A percentile compares a stretch with the other conserved stretches of the same genome.
phyloP scores from a whole-genome alignment of 1,140 invertebrate genomes.

The Melitaea cinxia region DNA sequence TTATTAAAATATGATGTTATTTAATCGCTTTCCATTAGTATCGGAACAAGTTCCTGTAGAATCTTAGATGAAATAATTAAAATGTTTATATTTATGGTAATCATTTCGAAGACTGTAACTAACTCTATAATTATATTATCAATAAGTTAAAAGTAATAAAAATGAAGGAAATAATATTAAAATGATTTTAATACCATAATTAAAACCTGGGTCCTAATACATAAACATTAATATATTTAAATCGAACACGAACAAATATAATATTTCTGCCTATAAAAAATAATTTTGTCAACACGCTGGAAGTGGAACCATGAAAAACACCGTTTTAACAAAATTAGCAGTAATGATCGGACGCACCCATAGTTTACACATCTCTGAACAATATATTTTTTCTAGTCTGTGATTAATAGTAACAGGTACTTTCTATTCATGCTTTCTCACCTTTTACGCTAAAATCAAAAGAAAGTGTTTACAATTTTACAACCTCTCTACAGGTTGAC shows the following conservation, averaged over 20 bases:
- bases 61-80: background rate
- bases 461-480: constrained; percentile 73
- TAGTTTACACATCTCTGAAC: background rate
- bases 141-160: too few relatives aligned
- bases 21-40: background rate
- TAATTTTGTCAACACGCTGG: too few relatives aligned
- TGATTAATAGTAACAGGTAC: constrained; percentile 70
- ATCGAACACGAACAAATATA: too few relatives aligned
- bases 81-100: background rate
- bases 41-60: background rate
- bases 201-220: too few relatives aligned
- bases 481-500: constrained; percentile 55
- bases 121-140: background rate
- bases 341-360: background rate
- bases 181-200: too few relatives aligned
- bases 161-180: too few relatives aligned
- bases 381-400: constrained; percentile 18
- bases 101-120: background rate
- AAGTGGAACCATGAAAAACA: too few relatives aligned
- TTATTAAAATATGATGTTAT: too few relatives aligned
- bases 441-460: constrained; percentile 48
- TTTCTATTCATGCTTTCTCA: constrained; percentile 36
- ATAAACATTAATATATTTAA: too few relatives aligned
- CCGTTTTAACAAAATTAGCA: background rate
- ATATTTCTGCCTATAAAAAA: too few relatives aligned